Percentiles rank a stretch among this genome's conserved stretches.
These are phyloP conservation scores for Brachionus paranguensis DNA, from an alignment of 1,140 invertebrate species.

Conservation along the genomic window DNA sequence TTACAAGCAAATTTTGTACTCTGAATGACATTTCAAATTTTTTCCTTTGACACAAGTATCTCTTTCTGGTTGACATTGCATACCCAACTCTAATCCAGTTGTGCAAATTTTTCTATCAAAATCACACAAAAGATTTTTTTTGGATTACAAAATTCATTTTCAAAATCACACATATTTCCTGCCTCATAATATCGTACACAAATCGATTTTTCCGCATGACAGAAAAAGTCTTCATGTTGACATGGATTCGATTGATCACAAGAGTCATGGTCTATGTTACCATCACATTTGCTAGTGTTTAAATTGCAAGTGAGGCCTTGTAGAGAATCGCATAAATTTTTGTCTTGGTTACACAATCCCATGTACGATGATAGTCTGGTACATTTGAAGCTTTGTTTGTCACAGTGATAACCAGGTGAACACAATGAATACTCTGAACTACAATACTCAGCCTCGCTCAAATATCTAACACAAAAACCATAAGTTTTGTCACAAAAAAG, in stretches of 20 bases:
- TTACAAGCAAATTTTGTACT: background rate
- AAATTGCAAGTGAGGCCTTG: background rate
- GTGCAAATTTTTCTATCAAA: background rate
- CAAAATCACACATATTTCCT: background rate
- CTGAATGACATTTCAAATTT: background rate
- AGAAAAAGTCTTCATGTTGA: background rate
- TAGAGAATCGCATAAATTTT: background rate
- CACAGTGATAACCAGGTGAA: background rate
- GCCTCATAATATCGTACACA: background rate
- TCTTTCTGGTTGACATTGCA: background rate
- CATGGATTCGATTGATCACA: background rate
- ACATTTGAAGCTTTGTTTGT: background rate
- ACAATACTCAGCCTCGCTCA: background rate
- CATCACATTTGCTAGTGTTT: background rate
- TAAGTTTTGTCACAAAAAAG: background rate
- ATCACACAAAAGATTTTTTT: background rate
- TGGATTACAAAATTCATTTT: background rate
- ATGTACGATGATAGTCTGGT: background rate
- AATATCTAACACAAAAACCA: slow-evolving; percentile 10
- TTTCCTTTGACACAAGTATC: background rate
- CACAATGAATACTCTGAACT: background rate
- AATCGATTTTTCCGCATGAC: background rate
- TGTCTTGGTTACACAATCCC: background rate
- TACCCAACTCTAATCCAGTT: background rate
- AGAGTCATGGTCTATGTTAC: background rate